Conservation (phyloP, 2,797 vertebrate species). For the Halcyon leucocephala region DNA sequence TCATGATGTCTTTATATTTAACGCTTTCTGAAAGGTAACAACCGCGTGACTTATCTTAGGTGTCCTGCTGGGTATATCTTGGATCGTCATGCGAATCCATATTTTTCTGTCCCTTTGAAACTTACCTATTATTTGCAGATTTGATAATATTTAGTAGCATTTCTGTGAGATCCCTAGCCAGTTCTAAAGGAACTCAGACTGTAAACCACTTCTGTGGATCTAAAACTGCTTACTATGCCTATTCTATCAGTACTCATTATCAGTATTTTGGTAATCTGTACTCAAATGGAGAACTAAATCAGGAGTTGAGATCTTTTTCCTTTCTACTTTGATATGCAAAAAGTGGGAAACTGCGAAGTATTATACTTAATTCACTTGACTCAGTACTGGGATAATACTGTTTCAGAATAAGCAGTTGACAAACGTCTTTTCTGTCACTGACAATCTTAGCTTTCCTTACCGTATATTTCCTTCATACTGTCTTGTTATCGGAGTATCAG, state of each 20-base stretch:
- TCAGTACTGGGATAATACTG: neutral
- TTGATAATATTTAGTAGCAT: neutral
- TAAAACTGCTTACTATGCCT: neutral
- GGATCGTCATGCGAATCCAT: neutral
- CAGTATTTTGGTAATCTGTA: neutral
- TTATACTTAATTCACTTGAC: neutral
- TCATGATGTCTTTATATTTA: neutral
- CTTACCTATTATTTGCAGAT: neutral
- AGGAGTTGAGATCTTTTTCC: neutral
- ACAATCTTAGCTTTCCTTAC: neutral
- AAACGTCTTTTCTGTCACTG: neutral
- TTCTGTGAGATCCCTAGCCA: neutral
- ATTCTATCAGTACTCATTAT: neutral
- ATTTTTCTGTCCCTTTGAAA: neutral
- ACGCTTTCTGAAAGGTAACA: neutral
- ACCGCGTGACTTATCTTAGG: neutral
- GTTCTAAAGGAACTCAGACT: neutral
- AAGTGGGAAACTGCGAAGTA: neutral
- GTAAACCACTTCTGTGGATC: neutral
- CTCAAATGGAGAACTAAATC: neutral
- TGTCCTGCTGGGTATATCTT: neutral
- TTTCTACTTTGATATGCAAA: neutral
- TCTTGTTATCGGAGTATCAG: neutral
- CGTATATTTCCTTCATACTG: neutral
- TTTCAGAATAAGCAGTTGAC: neutral